phyloP scores from a whole-genome alignment of 2,888 invertebrate species.

The Perdita meconis region DNA sequence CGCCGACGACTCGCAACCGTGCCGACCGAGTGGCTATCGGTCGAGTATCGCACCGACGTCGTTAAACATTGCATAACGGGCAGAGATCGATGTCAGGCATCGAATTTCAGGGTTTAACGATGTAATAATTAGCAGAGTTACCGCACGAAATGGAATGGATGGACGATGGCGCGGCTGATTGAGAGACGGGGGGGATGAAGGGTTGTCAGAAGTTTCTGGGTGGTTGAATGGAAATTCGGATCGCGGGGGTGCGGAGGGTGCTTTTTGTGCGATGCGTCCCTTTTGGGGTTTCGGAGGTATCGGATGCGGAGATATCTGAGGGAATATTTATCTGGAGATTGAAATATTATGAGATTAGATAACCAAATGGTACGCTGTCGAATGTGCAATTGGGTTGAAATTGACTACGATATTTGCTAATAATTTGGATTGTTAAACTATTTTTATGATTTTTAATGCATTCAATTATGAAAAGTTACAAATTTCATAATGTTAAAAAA shows the following conservation, averaged over 20 bases:
- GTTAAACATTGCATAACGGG: constrained; percentile 1
- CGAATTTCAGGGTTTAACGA: constrained; percentile 26
- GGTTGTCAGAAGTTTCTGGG: neutral
- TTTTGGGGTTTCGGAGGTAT: too few species aligned
- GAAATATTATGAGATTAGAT: too few species aligned
- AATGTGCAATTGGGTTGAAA: too few species aligned
- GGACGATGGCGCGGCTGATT: neutral
- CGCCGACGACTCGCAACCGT: neutral
- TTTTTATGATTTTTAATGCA: too few species aligned
- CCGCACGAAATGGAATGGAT: neutral
- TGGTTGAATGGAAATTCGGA: neutral
- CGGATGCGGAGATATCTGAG: too few species aligned
- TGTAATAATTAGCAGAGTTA: constrained; percentile 36
- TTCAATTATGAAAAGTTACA: too few species aligned
- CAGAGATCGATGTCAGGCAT: constrained; percentile 31
- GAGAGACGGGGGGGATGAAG: neutral
- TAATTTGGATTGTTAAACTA: too few species aligned
- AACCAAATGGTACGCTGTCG: too few species aligned
- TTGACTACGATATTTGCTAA: too few species aligned
- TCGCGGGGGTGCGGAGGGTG: neutral
- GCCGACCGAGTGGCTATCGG: neutral
- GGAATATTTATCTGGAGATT: too few species aligned
- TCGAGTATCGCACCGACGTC: neutral
- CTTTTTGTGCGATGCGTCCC: neutral
- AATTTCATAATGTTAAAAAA: too few species aligned